Base-by-base conservation (phyloP, 2,888 invertebrate genomes). In the Artemia sp. region DNA sequence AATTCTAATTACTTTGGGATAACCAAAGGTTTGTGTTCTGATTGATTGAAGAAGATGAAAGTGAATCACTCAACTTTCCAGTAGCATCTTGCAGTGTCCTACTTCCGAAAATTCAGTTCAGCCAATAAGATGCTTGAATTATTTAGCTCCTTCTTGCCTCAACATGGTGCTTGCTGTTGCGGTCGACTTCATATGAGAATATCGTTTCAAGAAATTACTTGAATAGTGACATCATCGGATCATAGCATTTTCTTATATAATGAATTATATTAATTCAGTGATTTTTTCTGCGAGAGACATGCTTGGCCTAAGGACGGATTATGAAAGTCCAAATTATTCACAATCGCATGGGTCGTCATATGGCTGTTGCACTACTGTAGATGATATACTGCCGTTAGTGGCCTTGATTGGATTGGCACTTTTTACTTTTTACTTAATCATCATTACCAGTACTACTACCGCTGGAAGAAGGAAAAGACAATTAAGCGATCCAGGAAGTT, bases 341-440 rank as follows among this genome's bases (percentile, higher is more conserved):
- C 12, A 68, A 12, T 68, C 68, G 68, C 51, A 68, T 14, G 68
- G 68, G 11, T n/a, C 12, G 12, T 19, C 51, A 12, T 64, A 51
- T 12, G 24, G 67, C n/a, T 51, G n/a, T 38, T 51, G 51, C 51
- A 38, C 64, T 8, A 50, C 24, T 24, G 12, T n/a, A 52, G 14
- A 69, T 9, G 69, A 69, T 58, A 19, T 69, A 19, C 58, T 53
- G 19, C 69, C 52, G 14, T 58, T 69, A 11, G 11, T 69, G 14
- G 69, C 69, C 19, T 12, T 69, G 12, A 38, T 24, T 69, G 52
- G 24, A 8, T 24, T 69, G 58, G 14, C 58, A 11, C 64, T 69
- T 11, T 52, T 69, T 58, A n/a, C 52, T 14, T 68, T 70, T 19
- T 51, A 68, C 24, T 51, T 70, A 11, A 69, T 69, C 64, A 24